A percentile compares a stretch with the other conserved stretches of the same genome.
These are phyloP conservation scores for Polypedilum pembai DNA, from an alignment of 1,140 invertebrate genomes.

Conservation along the genomic window DNA sequence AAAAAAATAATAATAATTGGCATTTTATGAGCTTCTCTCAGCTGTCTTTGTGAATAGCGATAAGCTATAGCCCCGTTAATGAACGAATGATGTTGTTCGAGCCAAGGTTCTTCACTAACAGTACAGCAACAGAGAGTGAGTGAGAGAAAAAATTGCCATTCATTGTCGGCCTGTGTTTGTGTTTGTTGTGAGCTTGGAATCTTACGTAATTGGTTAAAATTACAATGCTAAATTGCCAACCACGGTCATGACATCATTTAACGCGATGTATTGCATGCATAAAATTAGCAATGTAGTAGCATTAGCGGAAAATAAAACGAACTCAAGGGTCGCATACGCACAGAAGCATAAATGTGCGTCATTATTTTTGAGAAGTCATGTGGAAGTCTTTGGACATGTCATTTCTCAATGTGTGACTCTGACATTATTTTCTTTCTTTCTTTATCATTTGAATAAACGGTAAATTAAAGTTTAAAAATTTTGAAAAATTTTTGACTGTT, in stretches of 20 bases:
- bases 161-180: not conserved
- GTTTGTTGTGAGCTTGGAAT: not conserved
- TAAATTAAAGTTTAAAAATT: too few species aligned
- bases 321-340: too few species aligned
- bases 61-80: slow-evolving; percentile 25
- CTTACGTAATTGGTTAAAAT: slow-evolving; percentile 18
- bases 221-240: slow-evolving; percentile 15
- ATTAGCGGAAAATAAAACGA: too few species aligned
- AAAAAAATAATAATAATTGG: slow-evolving; percentile 10
- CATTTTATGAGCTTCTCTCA: not conserved
- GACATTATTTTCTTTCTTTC: too few species aligned
- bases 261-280: not conserved
- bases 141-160: not conserved
- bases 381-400: too few species aligned
- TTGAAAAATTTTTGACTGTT: too few species aligned
- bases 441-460: too few species aligned
- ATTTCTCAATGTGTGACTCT: too few species aligned
- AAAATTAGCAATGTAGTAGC: not conserved
- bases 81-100: slow-evolving; percentile 22
- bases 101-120: slow-evolving; percentile 25
- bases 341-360: too few species aligned
- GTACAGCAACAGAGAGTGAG: not conserved
- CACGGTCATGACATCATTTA: slow-evolving; percentile 16
- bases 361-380: too few species aligned
- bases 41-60: not conserved